Conservation (phyloP, 2,113 vertebrate genomes). For the Leptobrachium ailaonicum region DNA sequence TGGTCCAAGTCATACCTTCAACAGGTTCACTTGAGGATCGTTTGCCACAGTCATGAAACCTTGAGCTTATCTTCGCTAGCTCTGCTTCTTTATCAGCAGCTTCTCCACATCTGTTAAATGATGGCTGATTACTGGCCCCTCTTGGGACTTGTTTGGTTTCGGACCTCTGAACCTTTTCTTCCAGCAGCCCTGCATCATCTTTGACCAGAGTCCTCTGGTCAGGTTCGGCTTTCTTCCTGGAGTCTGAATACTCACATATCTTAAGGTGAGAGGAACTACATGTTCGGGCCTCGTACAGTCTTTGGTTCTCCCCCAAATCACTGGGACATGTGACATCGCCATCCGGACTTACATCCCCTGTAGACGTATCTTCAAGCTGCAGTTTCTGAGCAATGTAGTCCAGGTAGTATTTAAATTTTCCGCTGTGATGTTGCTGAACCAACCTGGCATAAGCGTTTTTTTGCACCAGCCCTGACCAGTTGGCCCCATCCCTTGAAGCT, state of each 20-base stretch:
- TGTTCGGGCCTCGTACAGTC: slow-evolving; percentile 64
- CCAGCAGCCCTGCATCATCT: slow-evolving; percentile 67
- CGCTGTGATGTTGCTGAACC: slow-evolving; percentile 79
- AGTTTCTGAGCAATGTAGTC: slow-evolving; percentile 70
- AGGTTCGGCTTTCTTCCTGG: slow-evolving; percentile 49
- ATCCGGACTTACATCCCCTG: slow-evolving; percentile 46
- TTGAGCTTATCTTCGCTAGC: not conserved
- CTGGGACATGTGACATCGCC: slow-evolving; percentile 57
- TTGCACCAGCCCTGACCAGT: slow-evolving; percentile 57
- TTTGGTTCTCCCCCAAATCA: slow-evolving; percentile 54
- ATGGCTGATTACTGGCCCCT: slow-evolving; percentile 42
- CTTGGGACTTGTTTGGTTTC: slow-evolving; percentile 31
- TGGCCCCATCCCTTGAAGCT: slow-evolving; percentile 60
- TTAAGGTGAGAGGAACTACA: slow-evolving; percentile 57
- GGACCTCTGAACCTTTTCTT: slow-evolving; percentile 40
- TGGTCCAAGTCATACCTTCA: slow-evolving; percentile 20
- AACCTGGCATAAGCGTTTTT: slow-evolving; percentile 82
- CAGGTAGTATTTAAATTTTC: slow-evolving; percentile 72
- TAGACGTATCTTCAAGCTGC: slow-evolving; percentile 58
- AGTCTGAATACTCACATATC: slow-evolving; percentile 48
- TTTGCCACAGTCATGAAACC: slow-evolving; percentile 1
- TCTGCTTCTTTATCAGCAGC: not conserved
- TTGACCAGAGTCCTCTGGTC: slow-evolving; percentile 56
- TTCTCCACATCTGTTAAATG: not conserved
- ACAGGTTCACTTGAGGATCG: not conserved